Conservation (phyloP, 2,797 vertebrate species). For the Chiroxiphia lanceolata region DNA sequence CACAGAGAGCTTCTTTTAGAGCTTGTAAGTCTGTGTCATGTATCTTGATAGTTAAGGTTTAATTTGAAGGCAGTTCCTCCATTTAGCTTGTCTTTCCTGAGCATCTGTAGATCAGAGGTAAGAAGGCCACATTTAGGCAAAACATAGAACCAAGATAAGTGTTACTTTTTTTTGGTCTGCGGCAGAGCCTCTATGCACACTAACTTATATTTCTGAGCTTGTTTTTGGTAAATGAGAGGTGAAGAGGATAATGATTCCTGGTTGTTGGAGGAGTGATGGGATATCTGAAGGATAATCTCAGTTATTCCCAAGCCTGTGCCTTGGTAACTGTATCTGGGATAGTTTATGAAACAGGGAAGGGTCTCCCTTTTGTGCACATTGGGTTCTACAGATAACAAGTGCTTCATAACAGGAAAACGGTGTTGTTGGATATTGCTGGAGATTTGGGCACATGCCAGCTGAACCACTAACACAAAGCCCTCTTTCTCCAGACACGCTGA, state of each 20-base stretch:
- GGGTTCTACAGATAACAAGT: background rate
- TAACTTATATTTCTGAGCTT: background rate
- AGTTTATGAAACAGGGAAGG: background rate
- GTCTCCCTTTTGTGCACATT: background rate
- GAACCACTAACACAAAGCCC: background rate
- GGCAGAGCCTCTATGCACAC: background rate
- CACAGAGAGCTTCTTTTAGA: background rate
- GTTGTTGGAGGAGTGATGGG: background rate
- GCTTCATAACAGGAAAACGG: background rate
- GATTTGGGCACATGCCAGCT: background rate
- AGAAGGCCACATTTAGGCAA: background rate
- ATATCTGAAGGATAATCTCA: background rate
- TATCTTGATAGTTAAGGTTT: background rate
- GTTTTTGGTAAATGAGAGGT: background rate
- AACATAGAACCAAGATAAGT: background rate
- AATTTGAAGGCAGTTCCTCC: background rate
- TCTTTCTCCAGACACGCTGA: background rate
- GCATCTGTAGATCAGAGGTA: background rate
- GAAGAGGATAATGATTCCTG: background rate
- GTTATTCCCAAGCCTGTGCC: background rate
- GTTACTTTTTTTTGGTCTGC: rapidly evolving
- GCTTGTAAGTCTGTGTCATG: background rate
- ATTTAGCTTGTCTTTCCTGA: background rate
- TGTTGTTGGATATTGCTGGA: background rate
- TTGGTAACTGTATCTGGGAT: background rate